phyloP scores from a whole-genome alignment of 1,140 invertebrate genomes.

The Drosophila pachea region DNA sequence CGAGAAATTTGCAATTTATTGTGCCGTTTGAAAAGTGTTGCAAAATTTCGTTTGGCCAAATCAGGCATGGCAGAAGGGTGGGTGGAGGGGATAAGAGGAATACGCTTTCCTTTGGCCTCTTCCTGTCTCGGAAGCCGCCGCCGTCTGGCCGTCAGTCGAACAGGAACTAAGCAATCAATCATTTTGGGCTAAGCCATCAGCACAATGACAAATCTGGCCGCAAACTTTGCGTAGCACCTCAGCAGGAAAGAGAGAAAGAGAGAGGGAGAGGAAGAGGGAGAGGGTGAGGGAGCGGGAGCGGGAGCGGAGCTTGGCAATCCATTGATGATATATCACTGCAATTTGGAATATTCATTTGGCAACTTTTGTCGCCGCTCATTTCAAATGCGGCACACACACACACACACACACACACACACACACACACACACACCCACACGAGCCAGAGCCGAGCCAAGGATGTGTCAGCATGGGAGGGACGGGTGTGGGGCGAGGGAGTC shows the following conservation, averaged over 20 bases:
- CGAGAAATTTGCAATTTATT: conserved; percentile 12
- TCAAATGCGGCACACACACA: conserved; percentile 55
- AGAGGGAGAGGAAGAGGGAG: too few relatives aligned
- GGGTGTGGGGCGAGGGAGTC: background rate
- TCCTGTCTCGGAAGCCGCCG: conserved; percentile 34
- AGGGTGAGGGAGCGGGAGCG: too few relatives aligned
- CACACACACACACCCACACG: conserved; percentile 30
- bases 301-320: conserved; percentile 35
- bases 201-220: conserved; percentile 73
- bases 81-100: background rate
- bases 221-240: conserved; percentile 62
- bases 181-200: conserved; percentile 67
- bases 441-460: conserved; percentile 46
- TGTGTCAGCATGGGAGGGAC: conserved; percentile 11
- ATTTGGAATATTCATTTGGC: conserved; percentile 68
- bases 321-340: conserved; percentile 74
- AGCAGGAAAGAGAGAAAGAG: too few relatives aligned
- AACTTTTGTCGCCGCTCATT: conserved; percentile 60
- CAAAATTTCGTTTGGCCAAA: conserved; percentile 7
- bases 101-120: background rate
- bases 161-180: conserved; percentile 75
- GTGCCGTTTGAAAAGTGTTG: conserved; percentile 10
- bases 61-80: background rate
- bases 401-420: conserved; percentile 20
- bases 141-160: conserved; percentile 41